Evolutionary conservation across 1,140 invertebrate species (phyloP), one percentile per base, ranked within the genome.

Genomic region (Chlorops oryzae): DNA sequence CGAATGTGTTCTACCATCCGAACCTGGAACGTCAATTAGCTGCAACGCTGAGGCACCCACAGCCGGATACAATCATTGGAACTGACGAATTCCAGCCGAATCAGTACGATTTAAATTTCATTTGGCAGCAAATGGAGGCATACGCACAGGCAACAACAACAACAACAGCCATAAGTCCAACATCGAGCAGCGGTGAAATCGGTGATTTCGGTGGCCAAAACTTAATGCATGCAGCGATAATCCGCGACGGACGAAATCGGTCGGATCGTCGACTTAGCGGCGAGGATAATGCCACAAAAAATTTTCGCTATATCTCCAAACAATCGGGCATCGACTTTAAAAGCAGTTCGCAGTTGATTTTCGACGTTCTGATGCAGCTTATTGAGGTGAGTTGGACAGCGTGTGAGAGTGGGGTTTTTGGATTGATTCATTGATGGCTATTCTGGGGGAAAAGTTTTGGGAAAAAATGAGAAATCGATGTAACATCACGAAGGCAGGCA

Each of bases 61-160:
- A 3, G 5, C 12, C 12, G 5, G 58, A 70, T 56, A 65, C 67
- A 52, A 62, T 68, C 56, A 70, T 70, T 62, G 65, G 65, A 57
- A 67, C 69, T 54, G 47, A 55, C 45, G 59, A 56, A 53, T 72
- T 72, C 62, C 54, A 53, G 41, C 51, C 59, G 45, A 70, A 70
- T 70, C 70, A 72, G 59, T 69, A 64, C 51, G 69, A 70, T 64
- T 58, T 72, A 40, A 66, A 72, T 63, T 70, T 65, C 50, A 56
- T 65, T 20, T 72, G 70, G 70, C 63, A 66, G 24, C 65, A 63
- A 53, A 70, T 72, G 62, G 69, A 72, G 39, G 56, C 44, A 18
- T 55, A 63, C 15, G 55, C 61, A 32, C 53, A 47, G 38, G 35
- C 50, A 12, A 18, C 47, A n/a, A 25, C 23, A 18, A 17, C 44